Evolutionary conservation across 1,140 invertebrate genomes (phyloP).

Genomic region (Potamilus streckersoni): DNA sequence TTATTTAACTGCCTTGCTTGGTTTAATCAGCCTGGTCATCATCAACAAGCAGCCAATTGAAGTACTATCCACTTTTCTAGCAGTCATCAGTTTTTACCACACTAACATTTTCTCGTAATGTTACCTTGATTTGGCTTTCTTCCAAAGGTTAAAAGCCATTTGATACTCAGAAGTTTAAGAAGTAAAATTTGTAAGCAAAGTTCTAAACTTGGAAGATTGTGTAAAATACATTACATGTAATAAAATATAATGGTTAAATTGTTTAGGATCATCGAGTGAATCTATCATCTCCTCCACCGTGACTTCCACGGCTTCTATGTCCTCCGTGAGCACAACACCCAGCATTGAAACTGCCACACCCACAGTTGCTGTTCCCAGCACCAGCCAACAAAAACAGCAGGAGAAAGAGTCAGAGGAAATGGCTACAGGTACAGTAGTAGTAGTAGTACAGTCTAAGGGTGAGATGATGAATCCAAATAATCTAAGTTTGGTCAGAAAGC

Average conservation of each 20-base stretch:
- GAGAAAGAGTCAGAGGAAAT: constrained; percentile 48
- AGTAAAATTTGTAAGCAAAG: background rate
- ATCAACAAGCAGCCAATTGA: no score
- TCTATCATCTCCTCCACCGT: background rate
- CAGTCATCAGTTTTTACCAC: no score
- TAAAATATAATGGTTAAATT: background rate
- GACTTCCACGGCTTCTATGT: constrained; percentile 20
- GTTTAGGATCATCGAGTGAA: background rate
- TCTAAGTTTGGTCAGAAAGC: no score
- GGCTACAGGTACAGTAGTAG: constrained; percentile 35
- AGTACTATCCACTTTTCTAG: no score
- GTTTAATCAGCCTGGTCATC: no score
- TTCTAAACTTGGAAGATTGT: background rate
- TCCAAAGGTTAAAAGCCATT: background rate
- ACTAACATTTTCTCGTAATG: no score
- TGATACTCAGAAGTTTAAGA: background rate
- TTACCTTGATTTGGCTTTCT: no score
- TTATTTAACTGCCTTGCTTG: no score
- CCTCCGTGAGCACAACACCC: constrained; percentile 37
- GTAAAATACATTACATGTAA: background rate
- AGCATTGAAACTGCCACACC: constrained; percentile 61
- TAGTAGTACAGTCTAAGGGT: background rate
- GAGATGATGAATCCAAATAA: no score
- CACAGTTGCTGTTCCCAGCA: constrained; percentile 50
- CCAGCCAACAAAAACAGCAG: constrained; percentile 36